Evolutionary conservation across 2,113 vertebrate genomes (phyloP), one percentile per base, ranked within the genome.

Genomic region (Vombatus ursinus): DNA sequence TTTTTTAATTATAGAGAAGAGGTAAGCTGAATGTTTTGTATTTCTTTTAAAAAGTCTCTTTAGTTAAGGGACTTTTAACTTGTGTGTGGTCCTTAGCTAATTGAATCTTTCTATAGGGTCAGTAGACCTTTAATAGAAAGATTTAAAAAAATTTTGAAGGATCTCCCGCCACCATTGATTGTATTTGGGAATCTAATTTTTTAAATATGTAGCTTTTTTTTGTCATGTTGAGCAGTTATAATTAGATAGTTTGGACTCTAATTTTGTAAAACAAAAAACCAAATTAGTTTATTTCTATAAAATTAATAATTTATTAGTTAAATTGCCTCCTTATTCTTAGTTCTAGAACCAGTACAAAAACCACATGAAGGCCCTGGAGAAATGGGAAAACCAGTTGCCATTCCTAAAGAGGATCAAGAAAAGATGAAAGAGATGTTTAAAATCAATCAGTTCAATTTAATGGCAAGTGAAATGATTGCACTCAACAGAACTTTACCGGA

Each of bases 381-480:
- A 98, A 99, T 99, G 98, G 99, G 99, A 26, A 99, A 99, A 95
- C 99, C 99, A 95, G 99, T 99, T 94, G 99, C 99, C 97, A 99
- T 99, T 98, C 99, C 99, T 9, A 99, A 99, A 98, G 99, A 99
- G 93, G 99, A 99, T 97, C 99, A 99, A 98, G 99, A 99, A 97
- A 99, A 99, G 98, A 99, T 99, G 99, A 99, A 99, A 98, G 99
- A 99, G 98, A 99, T 99, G 99, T 99, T 99, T 98, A 99, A 99
- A 99, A 99, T 99, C 98, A 99, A 99, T 98, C 99, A 99, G 97
- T 99, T 99, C 99, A 99, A 99, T 98, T 99, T 99, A 98, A 99
- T 99, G 99, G 99, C 99, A 93, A 99, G 99, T 90, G 99, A 99
- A 98, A 99, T 99, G 99, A 99, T 99, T 94, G 99, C 99, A 93